Conservation (phyloP, 2,113 vertebrate genomes). For the Pipra filicauda region DNA sequence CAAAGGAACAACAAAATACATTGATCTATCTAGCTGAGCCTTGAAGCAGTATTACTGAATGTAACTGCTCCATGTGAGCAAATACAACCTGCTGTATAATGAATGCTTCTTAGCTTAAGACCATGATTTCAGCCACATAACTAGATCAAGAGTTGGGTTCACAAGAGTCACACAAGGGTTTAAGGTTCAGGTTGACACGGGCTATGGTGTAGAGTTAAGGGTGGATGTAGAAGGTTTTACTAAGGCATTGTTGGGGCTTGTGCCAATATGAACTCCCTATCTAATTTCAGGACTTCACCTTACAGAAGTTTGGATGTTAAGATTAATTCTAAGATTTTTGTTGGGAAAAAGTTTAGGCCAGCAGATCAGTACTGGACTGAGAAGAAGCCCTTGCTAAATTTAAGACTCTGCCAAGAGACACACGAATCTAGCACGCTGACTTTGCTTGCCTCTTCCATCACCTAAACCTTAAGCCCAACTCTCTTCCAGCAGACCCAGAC, state of each 20-base stretch:
- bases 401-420: neutral
- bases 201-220: neutral
- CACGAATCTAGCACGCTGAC: neutral
- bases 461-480: neutral
- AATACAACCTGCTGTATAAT: neutral
- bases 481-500: neutral
- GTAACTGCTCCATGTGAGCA: neutral
- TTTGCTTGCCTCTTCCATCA: neutral
- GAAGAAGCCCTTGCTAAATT: neutral
- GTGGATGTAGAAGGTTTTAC: neutral
- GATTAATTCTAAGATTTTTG: neutral
- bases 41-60: neutral
- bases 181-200: neutral
- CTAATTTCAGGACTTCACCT: neutral
- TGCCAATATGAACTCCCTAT: neutral
- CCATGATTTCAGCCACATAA: neutral
- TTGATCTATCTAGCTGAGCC: neutral
- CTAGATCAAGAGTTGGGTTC: neutral
- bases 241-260: neutral
- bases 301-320: neutral
- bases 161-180: neutral
- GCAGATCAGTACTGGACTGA: neutral
- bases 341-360: neutral
- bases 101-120: neutral
- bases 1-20: neutral